phyloP scores from a whole-genome alignment of 2,888 invertebrate genomes.

The Microctonus brassicae region DNA sequence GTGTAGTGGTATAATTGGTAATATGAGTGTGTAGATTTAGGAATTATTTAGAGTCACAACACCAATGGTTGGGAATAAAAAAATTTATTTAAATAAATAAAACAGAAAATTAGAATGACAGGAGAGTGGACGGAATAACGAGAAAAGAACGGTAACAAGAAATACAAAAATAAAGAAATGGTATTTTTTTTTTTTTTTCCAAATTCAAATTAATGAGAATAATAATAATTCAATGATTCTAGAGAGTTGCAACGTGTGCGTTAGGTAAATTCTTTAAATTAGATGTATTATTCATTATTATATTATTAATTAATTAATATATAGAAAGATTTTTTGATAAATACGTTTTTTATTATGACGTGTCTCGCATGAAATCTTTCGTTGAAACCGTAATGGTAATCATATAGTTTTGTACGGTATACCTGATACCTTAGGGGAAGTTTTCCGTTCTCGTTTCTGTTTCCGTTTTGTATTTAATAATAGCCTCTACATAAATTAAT shows the following conservation, averaged over 20 bases:
- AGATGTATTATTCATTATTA: constrained; percentile 49
- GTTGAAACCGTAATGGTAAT: constrained; percentile 46
- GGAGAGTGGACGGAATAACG: constrained; percentile 9
- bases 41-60: constrained; percentile 29
- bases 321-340: constrained; percentile 47
- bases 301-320: no score
- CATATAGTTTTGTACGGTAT: constrained; percentile 44
- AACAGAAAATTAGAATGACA: background rate
- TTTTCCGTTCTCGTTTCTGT: constrained; percentile 66
- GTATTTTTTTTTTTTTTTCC: background rate
- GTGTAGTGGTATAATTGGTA: background rate
- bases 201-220: constrained; percentile 25
- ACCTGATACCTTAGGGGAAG: constrained; percentile 48
- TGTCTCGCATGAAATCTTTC: constrained; percentile 51
- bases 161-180: background rate
- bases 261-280: constrained; percentile 49
- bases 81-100: background rate
- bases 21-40: constrained; percentile 25
- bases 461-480: constrained; percentile 62
- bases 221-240: constrained; percentile 4
- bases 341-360: constrained; percentile 48
- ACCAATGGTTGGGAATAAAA: background rate
- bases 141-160: constrained; percentile 33
- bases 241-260: constrained; percentile 40
- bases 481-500: constrained; percentile 21